Evolutionary conservation across 2,797 vertebrate genomes (phyloP).

Genomic region (Micromesistius poutassou): DNA sequence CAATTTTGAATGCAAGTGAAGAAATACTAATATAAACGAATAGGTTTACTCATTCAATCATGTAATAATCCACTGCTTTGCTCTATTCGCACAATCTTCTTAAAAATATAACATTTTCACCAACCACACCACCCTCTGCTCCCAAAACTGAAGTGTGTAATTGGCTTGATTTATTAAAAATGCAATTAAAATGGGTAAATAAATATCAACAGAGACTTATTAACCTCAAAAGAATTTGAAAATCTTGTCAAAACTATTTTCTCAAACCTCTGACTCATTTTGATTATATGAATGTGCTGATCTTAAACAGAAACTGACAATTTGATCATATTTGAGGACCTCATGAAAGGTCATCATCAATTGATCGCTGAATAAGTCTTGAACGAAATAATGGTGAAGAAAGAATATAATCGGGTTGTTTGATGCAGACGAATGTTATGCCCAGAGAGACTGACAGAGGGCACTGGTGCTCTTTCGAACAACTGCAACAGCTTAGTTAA

Average conservation of each 20-base stretch:
- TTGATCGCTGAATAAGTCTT: background rate
- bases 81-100: background rate
- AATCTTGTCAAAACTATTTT: background rate
- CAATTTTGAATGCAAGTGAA: background rate
- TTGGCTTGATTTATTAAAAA: too few species aligned
- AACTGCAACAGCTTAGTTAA: background rate
- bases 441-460: constrained; percentile 63
- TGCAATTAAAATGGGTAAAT: background rate
- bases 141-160: too few species aligned
- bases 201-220: background rate
- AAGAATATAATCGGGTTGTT: background rate
- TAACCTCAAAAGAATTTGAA: background rate
- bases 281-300: background rate
- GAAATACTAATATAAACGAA: background rate
- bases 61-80: background rate
- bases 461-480: constrained; percentile 67
- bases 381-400: background rate
- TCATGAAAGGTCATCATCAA: background rate
- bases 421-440: constrained; percentile 12
- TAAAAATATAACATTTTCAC: too few species aligned
- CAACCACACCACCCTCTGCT: too few species aligned
- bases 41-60: background rate
- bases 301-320: background rate
- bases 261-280: background rate
- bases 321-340: background rate